Evolutionary conservation across 2,113 vertebrate species (phyloP), one percentile per base, ranked within the genome.

Genomic region (Phocoena phocoena): DNA sequence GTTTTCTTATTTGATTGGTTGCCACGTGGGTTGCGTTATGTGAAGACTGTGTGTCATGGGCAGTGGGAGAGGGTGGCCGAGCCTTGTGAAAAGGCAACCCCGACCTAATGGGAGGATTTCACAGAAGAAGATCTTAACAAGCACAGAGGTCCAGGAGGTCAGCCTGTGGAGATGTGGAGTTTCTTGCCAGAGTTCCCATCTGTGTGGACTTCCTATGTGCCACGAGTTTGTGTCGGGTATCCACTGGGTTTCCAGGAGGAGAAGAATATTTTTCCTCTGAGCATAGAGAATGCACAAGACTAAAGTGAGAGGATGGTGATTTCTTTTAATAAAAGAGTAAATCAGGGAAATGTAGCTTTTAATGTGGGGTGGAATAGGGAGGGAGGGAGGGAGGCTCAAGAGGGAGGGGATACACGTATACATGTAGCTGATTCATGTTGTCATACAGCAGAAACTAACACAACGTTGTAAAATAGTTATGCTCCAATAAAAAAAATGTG

Each of bases 81-180:
- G 63, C 68, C 58, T 97, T 73, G 97, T 88, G 81, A 97, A 97
- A 89, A 47, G 93, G 62, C 0, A 53, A 87, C 93, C 1, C 3
- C 98, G 92, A 97, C 10, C 55, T 31, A 96, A 88, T 70, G 60
- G n/a, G 93, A 17, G 53, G 15, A 53, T 5, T 6, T 17, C 53
- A 53, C 53, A 53, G 53, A 2, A 53, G 50, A 53, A 4, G 53
- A 53, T 17, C 53, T 53, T 53, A 18, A 53, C 55, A 18, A 93
- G 81, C 70, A 84, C 82, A 83, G 86, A 88, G 97, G 88, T 68
- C 97, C 53, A 67, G 97, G 88, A 3, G 74, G 91, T 97, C 92
- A 97, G 97, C 83, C 55, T 36, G 80, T 86, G 97, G 81, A 58
- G 55, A 58, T 21, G 55, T 58, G 55, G 55, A 7, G 55, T 58